Evolutionary conservation across 2,113 vertebrate species (phyloP).

Genomic region (Mastomys coucha): DNA sequence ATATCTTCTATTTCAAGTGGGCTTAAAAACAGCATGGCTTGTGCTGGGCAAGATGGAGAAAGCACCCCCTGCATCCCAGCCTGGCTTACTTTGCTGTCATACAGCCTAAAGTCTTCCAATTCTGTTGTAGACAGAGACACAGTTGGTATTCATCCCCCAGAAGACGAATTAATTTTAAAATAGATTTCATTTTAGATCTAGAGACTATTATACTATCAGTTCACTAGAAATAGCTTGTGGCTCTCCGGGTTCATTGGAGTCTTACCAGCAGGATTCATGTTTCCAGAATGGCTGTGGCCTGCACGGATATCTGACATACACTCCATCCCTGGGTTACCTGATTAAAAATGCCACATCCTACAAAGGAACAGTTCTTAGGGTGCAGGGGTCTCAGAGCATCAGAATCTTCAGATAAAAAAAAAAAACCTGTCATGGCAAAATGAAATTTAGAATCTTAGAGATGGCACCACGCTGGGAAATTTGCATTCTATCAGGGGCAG

Average conservation of each 20-base stretch:
- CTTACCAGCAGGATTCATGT: conserved; percentile 62
- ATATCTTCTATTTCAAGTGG: not conserved
- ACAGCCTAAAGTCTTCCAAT: not conserved
- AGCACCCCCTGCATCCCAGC: not conserved
- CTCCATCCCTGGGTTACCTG: conserved; percentile 42
- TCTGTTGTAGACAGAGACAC: conserved; percentile 31
- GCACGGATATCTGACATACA: not conserved
- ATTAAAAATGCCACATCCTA: conserved; percentile 58
- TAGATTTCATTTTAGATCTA: conserved; percentile 68
- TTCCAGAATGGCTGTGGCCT: conserved; percentile 44
- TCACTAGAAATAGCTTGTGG: conserved; percentile 71
- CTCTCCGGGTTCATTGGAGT: conserved; percentile 66
- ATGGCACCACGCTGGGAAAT: conserved; percentile 77
- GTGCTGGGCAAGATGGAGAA: not conserved
- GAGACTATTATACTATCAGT: conserved; percentile 65
- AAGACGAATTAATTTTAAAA: conserved; percentile 78
- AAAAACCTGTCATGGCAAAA: conserved; percentile 56
- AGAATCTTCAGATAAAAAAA: conserved; percentile 37
- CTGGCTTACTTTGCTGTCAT: rapidly evolving
- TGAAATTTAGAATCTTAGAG: conserved; percentile 69
- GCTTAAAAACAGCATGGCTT: not conserved
- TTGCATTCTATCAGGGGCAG: conserved; percentile 63
- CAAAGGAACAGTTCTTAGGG: conserved; percentile 52
- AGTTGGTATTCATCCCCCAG: conserved; percentile 54
- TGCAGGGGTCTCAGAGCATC: conserved; percentile 48